These are phyloP conservation scores for Lysandra bellargus DNA, from an alignment of 2,888 invertebrate genomes.

Conservation along the genomic window DNA sequence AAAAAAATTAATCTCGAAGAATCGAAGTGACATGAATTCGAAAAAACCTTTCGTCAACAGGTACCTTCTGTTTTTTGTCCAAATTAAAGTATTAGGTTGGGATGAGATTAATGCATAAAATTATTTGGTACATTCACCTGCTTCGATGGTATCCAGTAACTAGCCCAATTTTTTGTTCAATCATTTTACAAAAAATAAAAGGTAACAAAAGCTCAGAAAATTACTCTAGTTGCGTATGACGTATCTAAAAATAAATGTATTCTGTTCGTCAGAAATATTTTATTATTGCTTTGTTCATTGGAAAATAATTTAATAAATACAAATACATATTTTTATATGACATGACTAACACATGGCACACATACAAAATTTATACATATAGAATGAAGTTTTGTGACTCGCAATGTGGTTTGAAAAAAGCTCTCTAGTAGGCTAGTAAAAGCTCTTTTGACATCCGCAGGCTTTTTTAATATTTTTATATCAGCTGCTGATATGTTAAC, in stretches of 20 bases:
- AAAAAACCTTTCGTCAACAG: conserved; percentile 70
- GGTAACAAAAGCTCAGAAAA: background rate
- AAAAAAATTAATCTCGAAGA: conserved; percentile 77
- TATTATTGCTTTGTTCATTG: background rate
- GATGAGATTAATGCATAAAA: conserved; percentile 55
- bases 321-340: too few species aligned
- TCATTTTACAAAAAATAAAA: background rate
- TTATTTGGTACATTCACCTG: conserved; percentile 25
- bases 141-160: conserved; percentile 22
- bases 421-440: too few species aligned
- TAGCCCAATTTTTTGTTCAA: background rate
- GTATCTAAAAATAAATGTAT: too few species aligned
- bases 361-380: too few species aligned
- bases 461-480: background rate
- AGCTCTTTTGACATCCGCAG: too few species aligned
- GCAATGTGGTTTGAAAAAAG: too few species aligned
- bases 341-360: too few species aligned
- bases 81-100: conserved; percentile 76
- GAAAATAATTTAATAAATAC: background rate
- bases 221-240: background rate
- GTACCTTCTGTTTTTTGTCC: conserved; percentile 62
- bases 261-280: background rate
- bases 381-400: too few species aligned
- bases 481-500: too few species aligned
- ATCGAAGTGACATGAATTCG: conserved; percentile 78